phyloP scores from a whole-genome alignment of 2,113 vertebrate genomes.

The Eleginops maclovinus region DNA sequence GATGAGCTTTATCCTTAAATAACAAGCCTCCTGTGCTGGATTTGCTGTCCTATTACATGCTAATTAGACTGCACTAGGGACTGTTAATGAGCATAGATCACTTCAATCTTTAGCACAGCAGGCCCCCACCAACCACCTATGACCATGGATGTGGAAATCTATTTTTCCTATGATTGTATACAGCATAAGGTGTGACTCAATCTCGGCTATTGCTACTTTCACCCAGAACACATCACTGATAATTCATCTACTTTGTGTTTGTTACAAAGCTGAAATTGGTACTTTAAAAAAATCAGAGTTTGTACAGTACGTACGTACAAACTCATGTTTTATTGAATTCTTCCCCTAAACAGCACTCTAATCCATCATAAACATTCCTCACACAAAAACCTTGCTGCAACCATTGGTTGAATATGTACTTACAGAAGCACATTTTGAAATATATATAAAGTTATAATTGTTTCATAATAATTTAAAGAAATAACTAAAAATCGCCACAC shows the following conservation, averaged over 20 bases:
- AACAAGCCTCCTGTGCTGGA: slow-evolving; percentile 86
- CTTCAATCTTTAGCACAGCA: slow-evolving; percentile 76
- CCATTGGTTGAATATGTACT: background rate
- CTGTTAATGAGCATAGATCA: slow-evolving; percentile 83
- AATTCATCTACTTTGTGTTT: background rate
- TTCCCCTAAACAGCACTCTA: no score
- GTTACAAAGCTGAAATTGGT: background rate
- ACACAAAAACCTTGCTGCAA: no score
- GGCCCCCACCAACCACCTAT: slow-evolving; percentile 42
- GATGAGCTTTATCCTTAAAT: slow-evolving; percentile 89
- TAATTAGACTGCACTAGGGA: slow-evolving; percentile 84
- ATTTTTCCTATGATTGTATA: slow-evolving; percentile 11
- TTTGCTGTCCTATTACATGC: slow-evolving; percentile 85
- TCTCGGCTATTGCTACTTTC: background rate
- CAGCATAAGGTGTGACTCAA: background rate
- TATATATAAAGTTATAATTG: no score
- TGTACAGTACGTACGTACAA: no score
- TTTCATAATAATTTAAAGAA: no score
- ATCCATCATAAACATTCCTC: no score
- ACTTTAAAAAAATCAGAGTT: no score
- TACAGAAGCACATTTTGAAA: background rate
- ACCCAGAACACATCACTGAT: background rate
- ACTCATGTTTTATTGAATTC: no score
- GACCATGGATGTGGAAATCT: slow-evolving; percentile 50
- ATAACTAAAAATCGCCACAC: no score